Percentiles rank a stretch among this genome's conserved stretches.
Evolutionary conservation across 2,113 vertebrate species (phyloP).

Genomic region (Spheniscus mendiculus): DNA sequence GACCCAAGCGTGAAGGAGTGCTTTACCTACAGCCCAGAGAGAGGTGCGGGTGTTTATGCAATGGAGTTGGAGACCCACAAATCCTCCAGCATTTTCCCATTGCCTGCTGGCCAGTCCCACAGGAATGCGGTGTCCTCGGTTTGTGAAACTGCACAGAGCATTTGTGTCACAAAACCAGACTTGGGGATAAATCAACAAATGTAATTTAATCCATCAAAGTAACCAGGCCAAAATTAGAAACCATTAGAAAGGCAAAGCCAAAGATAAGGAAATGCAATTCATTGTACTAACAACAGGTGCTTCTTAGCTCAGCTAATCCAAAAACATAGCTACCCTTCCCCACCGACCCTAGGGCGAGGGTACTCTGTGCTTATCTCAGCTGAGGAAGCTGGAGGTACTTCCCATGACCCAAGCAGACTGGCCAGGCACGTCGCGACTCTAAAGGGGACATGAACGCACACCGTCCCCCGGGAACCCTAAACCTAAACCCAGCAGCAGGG

Average conservation of each 20-base stretch:
- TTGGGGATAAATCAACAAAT: neutral
- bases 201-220: neutral
- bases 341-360: rapidly evolving
- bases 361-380: neutral
- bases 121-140: neutral
- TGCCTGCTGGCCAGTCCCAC: neutral
- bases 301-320: neutral
- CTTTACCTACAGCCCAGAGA: neutral
- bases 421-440: rapidly evolving
- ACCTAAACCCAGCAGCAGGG: neutral
- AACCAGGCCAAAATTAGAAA: neutral
- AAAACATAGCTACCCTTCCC: neutral
- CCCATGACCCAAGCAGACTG: neutral
- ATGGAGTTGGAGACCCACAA: neutral
- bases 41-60: neutral
- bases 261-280: neutral
- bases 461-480: neutral
- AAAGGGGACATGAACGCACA: rapidly evolving
- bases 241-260: neutral
- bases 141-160: neutral
- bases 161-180: neutral
- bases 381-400: neutral
- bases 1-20: neutral
- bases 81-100: neutral
- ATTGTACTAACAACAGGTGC: neutral